phyloP scores from a whole-genome alignment of 2,797 vertebrate genomes.

The Phalanger gymnotis region DNA sequence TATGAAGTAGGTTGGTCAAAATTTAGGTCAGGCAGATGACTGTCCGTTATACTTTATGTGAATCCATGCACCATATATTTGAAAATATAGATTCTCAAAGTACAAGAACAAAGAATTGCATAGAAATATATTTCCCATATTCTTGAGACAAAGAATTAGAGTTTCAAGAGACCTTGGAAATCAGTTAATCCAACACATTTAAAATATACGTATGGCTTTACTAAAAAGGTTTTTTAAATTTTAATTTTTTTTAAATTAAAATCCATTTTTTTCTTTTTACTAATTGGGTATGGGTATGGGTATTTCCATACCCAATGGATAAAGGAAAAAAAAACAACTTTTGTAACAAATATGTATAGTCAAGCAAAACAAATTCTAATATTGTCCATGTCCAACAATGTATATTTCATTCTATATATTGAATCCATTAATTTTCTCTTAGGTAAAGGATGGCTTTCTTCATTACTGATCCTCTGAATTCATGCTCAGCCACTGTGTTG shows the following conservation, averaged over 20 bases:
- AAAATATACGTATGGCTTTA: accelerated
- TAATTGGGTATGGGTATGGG: too few species aligned
- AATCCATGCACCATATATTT: neutral
- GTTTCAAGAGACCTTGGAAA: neutral
- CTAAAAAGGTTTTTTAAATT: too few species aligned
- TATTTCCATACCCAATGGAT: neutral
- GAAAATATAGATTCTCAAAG: neutral
- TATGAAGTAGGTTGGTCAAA: neutral
- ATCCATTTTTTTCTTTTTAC: neutral
- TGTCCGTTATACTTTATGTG: accelerated
- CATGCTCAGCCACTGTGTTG: neutral
- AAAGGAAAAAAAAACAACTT: neutral
- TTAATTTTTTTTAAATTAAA: too few species aligned
- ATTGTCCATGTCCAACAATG: neutral
- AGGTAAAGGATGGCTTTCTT: neutral
- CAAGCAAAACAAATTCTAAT: neutral
- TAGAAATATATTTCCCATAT: neutral
- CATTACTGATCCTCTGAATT: neutral
- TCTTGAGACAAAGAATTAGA: neutral
- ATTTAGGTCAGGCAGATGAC: neutral
- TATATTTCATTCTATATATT: neutral
- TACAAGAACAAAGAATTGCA: neutral
- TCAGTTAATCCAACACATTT: neutral
- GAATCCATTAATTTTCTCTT: neutral
- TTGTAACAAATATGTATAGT: neutral